phyloP scores from a whole-genome alignment of 2,113 vertebrate species.

The Pseudonaja textilis region DNA sequence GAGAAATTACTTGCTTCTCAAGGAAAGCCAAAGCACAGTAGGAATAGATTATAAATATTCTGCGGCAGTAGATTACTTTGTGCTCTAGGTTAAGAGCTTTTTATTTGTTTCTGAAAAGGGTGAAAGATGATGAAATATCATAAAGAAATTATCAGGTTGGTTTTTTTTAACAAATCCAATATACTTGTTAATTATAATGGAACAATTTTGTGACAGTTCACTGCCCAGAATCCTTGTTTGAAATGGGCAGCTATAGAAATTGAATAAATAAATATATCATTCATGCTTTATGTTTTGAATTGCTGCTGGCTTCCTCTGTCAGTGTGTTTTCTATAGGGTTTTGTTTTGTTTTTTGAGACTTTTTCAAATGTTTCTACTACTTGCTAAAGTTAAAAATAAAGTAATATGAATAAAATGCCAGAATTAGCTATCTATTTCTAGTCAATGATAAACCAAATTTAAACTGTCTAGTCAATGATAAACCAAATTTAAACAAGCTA shows the following conservation, averaged over 20 bases:
- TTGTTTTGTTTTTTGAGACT: not conserved
- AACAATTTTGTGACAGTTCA: not conserved
- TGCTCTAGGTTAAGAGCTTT: not conserved
- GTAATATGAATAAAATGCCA: not conserved
- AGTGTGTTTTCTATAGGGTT: not conserved
- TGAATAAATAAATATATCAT: not conserved
- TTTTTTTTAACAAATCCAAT: not conserved
- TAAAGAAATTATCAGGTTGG: not conserved
- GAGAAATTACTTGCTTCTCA: conserved; percentile 18
- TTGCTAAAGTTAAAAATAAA: not conserved
- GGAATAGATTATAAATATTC: not conserved
- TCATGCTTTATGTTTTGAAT: not conserved
- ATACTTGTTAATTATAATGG: not conserved
- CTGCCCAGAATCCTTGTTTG: not conserved
- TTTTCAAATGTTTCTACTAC: not conserved
- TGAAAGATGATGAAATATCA: not conserved
- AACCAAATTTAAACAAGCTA: not conserved
- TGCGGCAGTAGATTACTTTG: not conserved
- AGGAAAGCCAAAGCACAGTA: conserved; percentile 9
- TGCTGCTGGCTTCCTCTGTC: not conserved
- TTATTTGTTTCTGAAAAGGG: not conserved
- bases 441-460: not conserved
- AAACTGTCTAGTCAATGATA: not conserved
- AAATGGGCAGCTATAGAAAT: not conserved
- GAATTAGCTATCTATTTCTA: not conserved